A percentile compares a stretch with the other conserved stretches of the same genome.
Conservation (phyloP, 2,113 vertebrate species). For the Mirounga angustirostris region DNA sequence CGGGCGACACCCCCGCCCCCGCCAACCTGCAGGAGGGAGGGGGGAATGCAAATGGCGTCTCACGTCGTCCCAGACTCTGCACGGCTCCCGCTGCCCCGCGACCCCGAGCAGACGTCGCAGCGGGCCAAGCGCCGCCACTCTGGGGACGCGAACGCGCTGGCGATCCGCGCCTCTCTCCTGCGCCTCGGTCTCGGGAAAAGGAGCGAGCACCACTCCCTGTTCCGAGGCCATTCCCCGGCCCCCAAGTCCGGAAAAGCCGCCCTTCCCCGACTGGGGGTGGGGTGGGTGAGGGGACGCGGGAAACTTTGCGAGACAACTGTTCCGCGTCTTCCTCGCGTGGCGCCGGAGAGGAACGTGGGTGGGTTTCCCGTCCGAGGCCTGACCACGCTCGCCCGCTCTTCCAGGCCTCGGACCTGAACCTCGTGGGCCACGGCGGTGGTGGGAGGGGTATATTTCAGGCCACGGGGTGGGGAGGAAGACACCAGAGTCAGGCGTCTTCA, state of each 20-base stretch:
- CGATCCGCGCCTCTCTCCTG: neutral
- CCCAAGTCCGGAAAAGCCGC: slow-evolving; percentile 62
- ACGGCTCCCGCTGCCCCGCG: neutral
- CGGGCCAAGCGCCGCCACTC: slow-evolving; percentile 15
- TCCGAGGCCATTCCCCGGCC: slow-evolving; percentile 15
- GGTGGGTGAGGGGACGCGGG: neutral
- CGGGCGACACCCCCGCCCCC: slow-evolving; percentile 75
- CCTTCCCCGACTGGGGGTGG: neutral
- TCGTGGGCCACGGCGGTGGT: neutral
- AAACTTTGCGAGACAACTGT: slow-evolving; percentile 63
- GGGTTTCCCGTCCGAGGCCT: slow-evolving; percentile 33
- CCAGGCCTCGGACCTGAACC: neutral
- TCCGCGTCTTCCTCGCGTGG: slow-evolving; percentile 17
- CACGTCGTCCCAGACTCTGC: slow-evolving; percentile 51
- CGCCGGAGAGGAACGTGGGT: neutral
- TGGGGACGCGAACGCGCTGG: neutral
- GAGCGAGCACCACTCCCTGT: neutral
- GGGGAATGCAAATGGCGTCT: slow-evolving; percentile 84
- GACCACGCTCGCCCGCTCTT: neutral
- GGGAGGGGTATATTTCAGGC: neutral
- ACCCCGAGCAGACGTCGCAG: slow-evolving; percentile 53
- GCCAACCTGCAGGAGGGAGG: slow-evolving; percentile 72
- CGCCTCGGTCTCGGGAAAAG: neutral
- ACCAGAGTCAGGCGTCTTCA: slow-evolving; percentile 31
- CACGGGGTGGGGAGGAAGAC: neutral